A percentile compares a stretch with the other conserved stretches of the same genome.
phyloP scores from a whole-genome alignment of 2,113 vertebrate genomes.

The Ceyx margarethae region DNA sequence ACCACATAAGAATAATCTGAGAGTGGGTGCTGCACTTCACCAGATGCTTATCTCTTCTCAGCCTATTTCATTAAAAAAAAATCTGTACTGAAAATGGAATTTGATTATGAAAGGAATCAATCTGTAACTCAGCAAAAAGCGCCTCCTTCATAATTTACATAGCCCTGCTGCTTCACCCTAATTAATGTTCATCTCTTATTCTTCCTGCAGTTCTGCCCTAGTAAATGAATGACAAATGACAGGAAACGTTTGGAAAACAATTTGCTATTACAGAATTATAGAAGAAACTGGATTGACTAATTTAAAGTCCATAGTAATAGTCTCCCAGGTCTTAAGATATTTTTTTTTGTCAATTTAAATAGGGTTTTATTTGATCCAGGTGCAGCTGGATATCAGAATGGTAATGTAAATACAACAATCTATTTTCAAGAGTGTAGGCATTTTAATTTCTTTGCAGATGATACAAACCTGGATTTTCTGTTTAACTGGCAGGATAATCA shows the following conservation, averaged over 20 bases:
- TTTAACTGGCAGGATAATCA: slow-evolving; percentile 49
- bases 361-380: slow-evolving; percentile 46
- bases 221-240: slow-evolving; percentile 11
- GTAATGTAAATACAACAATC: slow-evolving; percentile 33
- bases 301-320: neutral
- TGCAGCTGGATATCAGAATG: slow-evolving; percentile 26
- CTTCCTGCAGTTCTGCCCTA: slow-evolving; percentile 15
- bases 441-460: slow-evolving; percentile 49
- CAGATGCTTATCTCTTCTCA: neutral
- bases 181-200: slow-evolving; percentile 38
- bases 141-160: slow-evolving; percentile 36
- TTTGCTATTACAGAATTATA: neutral
- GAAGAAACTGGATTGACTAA: neutral
- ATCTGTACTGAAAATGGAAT: neutral
- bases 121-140: slow-evolving; percentile 14
- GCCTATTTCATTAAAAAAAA: slow-evolving; percentile 19
- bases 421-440: neutral
- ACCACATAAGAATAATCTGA: neutral
- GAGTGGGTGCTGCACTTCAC: neutral
- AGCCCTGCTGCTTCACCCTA: slow-evolving; percentile 24
- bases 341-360: slow-evolving; percentile 17
- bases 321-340: slow-evolving; percentile 38
- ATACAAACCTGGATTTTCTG: slow-evolving; percentile 13
- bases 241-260: neutral
- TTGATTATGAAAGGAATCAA: slow-evolving; percentile 15